These are phyloP conservation scores for Zosterops hypoxanthus DNA, from an alignment of 2,113 vertebrate genomes.

Conservation along the genomic window DNA sequence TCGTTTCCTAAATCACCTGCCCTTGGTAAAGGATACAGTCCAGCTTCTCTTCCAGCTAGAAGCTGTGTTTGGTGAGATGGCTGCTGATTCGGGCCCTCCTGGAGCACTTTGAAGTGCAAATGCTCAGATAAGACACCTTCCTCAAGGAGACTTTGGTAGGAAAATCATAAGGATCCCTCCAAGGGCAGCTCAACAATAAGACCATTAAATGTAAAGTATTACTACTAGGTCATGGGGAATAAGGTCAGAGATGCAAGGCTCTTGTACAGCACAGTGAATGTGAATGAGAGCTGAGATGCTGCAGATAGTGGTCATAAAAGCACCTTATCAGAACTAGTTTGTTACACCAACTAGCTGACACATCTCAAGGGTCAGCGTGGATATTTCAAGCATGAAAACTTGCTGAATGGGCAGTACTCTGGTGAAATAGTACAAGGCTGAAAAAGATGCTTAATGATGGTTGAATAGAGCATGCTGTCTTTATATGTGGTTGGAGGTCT, in stretches of 20 bases:
- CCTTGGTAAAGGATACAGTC: background rate
- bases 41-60: background rate
- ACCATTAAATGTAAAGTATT: constrained; percentile 37
- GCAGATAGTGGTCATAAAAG: background rate
- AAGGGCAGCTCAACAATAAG: constrained; percentile 49
- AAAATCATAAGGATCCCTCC: background rate
- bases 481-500: background rate
- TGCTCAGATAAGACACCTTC: background rate
- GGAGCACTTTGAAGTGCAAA: background rate
- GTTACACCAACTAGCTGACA: constrained; percentile 40
- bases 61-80: background rate
- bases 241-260: constrained; percentile 44
- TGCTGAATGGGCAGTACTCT: constrained; percentile 29
- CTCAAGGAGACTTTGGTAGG: background rate
- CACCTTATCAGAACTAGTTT: constrained; percentile 30
- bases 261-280: background rate
- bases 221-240: background rate
- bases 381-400: constrained; percentile 38
- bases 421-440: background rate
- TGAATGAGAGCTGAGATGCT: background rate
- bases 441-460: constrained; percentile 20
- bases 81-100: background rate
- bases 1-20: background rate
- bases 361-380: constrained; percentile 7
- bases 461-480: background rate